Evolutionary conservation across 2,888 invertebrate species (phyloP).

Genomic region (Frankliniella fusca): DNA sequence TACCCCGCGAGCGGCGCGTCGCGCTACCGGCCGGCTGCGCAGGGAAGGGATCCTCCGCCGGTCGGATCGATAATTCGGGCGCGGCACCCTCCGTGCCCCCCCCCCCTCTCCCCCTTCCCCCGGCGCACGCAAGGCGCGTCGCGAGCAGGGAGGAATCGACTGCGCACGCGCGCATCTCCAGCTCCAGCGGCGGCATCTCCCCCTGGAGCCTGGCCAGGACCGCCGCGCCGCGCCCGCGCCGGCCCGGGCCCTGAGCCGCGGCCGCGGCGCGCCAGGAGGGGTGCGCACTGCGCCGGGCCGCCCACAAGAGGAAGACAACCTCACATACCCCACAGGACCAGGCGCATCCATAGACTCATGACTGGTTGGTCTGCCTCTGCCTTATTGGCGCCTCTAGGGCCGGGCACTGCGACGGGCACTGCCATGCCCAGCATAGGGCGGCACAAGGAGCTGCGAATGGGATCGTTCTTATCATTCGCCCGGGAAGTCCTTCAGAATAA

Average conservation of each 20-base stretch:
- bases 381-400: too few species aligned
- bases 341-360: too few species aligned
- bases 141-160: not conserved
- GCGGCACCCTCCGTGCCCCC: not conserved
- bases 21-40: not conserved
- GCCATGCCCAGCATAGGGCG: too few species aligned
- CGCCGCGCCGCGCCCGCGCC: not conserved
- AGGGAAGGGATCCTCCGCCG: slow-evolving; percentile 7
- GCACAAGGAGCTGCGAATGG: too few species aligned
- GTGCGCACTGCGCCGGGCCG: not conserved
- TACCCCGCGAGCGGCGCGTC: not conserved
- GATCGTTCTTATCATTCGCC: too few species aligned
- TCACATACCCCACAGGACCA: too few species aligned
- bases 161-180: not conserved
- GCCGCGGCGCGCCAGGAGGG: not conserved
- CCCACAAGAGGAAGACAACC: too few species aligned
- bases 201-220: not conserved
- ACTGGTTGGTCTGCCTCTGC: too few species aligned
- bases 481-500: too few species aligned
- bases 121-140: not conserved
- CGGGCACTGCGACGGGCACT: too few species aligned
- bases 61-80: slow-evolving; percentile 8
- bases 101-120: not conserved
- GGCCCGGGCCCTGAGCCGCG: not conserved
- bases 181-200: not conserved